Evolutionary conservation across 2,888 invertebrate species (phyloP).

Genomic region (Drosophila austrosaltans): DNA sequence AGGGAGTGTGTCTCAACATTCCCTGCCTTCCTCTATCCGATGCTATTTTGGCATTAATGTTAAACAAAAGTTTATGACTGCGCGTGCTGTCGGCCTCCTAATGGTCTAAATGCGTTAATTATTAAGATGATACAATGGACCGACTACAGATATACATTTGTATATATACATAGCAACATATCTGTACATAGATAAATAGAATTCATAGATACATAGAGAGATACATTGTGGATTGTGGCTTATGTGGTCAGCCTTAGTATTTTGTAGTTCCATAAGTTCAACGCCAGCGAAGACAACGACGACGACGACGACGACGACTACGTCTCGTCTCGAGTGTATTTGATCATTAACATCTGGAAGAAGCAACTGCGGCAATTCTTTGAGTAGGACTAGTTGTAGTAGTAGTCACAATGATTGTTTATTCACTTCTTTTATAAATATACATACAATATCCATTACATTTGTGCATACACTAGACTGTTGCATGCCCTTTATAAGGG

Average conservation of each 20-base stretch:
- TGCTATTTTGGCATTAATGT: slow-evolving; percentile 53
- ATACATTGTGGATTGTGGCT: slow-evolving; percentile 33
- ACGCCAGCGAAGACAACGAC: too few relatives aligned
- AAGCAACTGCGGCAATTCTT: slow-evolving; percentile 26
- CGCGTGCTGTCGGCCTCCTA: slow-evolving; percentile 61
- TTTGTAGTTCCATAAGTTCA: slow-evolving; percentile 27
- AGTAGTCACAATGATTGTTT: slow-evolving; percentile 5
- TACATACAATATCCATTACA: neutral
- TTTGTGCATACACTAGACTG: neutral
- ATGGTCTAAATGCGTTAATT: slow-evolving; percentile 72
- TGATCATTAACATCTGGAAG: slow-evolving; percentile 59
- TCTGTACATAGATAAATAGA: slow-evolving; percentile 17
- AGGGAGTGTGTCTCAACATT: slow-evolving; percentile 32
- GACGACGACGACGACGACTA: neutral
- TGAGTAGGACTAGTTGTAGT: slow-evolving; percentile 23
- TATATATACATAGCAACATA: slow-evolving; percentile 19
- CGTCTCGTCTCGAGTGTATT: slow-evolving; percentile 58
- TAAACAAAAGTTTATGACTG: slow-evolving; percentile 66
- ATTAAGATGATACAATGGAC: slow-evolving; percentile 49
- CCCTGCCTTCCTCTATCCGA: neutral
- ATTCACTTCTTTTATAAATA: neutral
- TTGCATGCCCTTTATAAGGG: neutral
- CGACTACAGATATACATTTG: slow-evolving; percentile 23
- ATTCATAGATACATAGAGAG: slow-evolving; percentile 23
- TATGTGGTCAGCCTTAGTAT: slow-evolving; percentile 49